Conservation (phyloP, 2,113 vertebrate species). For the Oreochromis niloticus region DNA sequence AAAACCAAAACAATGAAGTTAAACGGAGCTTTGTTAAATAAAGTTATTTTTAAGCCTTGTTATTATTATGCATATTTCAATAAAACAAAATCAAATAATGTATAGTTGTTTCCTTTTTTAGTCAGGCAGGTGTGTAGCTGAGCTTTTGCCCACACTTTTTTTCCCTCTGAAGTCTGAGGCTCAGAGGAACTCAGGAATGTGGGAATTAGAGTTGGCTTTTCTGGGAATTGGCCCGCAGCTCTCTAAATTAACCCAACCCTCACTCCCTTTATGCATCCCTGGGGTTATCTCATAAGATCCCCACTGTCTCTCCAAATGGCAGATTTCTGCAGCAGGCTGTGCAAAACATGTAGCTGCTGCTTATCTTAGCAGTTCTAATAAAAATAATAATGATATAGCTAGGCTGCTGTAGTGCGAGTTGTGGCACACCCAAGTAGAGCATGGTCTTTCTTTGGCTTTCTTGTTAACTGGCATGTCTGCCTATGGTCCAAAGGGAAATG, state of each 20-base stretch:
- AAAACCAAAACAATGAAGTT: neutral
- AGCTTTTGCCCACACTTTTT: neutral
- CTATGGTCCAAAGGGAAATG: neutral
- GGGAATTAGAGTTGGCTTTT: conserved; percentile 1
- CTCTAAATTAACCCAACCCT: neutral
- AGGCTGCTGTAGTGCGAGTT: neutral
- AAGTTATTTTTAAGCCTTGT: neutral
- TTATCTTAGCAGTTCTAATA: neutral
- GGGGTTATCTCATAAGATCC: neutral
- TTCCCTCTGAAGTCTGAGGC: conserved; percentile 6
- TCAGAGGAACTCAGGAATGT: conserved; percentile 39
- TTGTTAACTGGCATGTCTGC: neutral
- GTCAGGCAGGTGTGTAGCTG: neutral
- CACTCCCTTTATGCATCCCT: neutral
- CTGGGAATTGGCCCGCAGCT: conserved; percentile 21
- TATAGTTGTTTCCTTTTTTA: neutral
- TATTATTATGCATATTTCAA: neutral
- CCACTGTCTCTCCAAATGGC: neutral
- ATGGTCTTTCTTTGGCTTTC: neutral
- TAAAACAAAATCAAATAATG: neutral
- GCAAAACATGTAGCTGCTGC: neutral
- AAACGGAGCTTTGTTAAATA: neutral
- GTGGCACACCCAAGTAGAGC: neutral
- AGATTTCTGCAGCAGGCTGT: neutral
- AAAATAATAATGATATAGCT: neutral